phyloP scores from a whole-genome alignment of 2,888 invertebrate species.

The Pachymerium ferrugineum region DNA sequence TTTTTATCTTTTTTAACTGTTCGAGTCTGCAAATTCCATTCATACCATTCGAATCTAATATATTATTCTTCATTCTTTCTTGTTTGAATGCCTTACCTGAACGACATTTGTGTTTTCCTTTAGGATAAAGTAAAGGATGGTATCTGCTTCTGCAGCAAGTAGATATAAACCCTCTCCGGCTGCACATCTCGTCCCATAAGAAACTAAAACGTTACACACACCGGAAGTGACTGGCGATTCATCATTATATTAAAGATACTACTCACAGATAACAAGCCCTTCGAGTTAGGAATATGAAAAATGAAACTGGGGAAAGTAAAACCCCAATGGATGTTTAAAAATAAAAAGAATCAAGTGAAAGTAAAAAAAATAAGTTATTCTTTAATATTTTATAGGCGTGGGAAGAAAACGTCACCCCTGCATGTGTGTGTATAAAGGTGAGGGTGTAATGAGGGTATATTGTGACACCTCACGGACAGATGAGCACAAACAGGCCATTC shows the following conservation, averaged over 20 bases:
- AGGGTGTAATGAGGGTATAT: conserved; percentile 19
- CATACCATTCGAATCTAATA: neutral
- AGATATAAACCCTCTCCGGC: neutral
- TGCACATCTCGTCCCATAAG: neutral
- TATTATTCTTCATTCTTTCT: neutral
- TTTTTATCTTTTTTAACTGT: neutral
- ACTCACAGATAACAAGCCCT: neutral
- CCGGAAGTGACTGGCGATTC: neutral
- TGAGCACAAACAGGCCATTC: conserved; percentile 19
- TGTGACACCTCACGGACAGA: conserved; percentile 22
- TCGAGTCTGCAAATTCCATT: neutral
- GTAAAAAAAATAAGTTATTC: too few species aligned
- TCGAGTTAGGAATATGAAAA: neutral
- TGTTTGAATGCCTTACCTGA: neutral
- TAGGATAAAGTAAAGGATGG: neutral
- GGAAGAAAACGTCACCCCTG: conserved; percentile 5
- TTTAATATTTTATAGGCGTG: conserved; percentile 4
- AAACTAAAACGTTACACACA: neutral
- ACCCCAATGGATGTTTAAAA: too few species aligned
- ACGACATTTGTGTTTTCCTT: neutral
- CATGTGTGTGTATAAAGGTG: conserved; percentile 20
- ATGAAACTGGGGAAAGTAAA: neutral
- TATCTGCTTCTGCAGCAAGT: neutral
- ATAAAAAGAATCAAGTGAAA: too few species aligned
- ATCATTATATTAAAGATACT: conserved; percentile 2